Evolutionary conservation across 2,888 invertebrate genomes (phyloP), one percentile per base, ranked within the genome.

Genomic region (Protophormia terraenovae): DNA sequence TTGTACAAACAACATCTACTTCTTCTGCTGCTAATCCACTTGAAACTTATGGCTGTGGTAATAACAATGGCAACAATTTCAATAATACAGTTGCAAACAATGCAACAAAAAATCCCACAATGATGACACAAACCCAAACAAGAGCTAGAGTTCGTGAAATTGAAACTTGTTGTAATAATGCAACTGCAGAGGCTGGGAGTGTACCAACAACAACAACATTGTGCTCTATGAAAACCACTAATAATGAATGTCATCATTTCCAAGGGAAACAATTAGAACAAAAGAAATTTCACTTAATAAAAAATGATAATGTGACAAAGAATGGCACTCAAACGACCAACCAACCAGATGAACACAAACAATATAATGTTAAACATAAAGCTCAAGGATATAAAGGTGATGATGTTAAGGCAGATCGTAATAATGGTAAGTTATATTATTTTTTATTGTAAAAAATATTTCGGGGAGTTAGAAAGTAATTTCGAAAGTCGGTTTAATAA

Each of bases 1-100:
- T 97, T 60, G 94, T 97, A 35, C 95, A 96, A 89, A 80, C 83
- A 50, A 38, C 58, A 14, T 60, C 60, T 1, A 29, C 50, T 35
- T 16, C 60, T 12, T 60, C 24, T 93, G 93, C 90, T 93, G 93
- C 91, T 93, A 93, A 8, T 94, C 93, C 92, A 93, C 93, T 87
- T 19, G 69, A 93, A 93, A 71, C 64, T 71, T 71, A 73, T 41
- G 67, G 69, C 35, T 93, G 93, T 90, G 92, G 93, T 90, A 93
- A 92, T 8, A 94, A 93, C 69, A 79, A 79, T 79, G 76, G 72
- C n/a, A 73, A 66, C 22, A 91, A 47, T 66, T 19, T 58, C 16
- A 73, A 73, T 67, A 80, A 93, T 93, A 87, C 69, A 90, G 73
- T 64, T 91, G 86, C 45, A 22, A 75, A 93, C 93, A 58, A 93